Evolutionary conservation across 2,888 invertebrate genomes (phyloP).

Genomic region (Proisotoma minuta): DNA sequence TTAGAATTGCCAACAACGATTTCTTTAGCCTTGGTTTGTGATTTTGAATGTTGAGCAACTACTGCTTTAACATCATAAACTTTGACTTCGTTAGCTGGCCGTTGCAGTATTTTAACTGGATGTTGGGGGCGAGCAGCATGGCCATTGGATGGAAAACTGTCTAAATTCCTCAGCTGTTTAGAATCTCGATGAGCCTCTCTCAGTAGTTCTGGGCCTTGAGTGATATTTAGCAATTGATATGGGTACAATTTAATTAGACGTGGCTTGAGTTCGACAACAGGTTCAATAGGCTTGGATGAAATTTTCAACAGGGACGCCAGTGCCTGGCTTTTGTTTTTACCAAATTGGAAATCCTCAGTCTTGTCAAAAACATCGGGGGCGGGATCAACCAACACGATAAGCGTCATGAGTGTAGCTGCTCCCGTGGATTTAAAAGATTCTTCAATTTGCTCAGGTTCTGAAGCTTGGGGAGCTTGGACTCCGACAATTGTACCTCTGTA

Average conservation of each 20-base stretch:
- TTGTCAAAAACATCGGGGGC: slow-evolving; percentile 41
- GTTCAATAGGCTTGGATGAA: not conserved
- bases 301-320: slow-evolving; percentile 16
- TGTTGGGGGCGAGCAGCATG: too few species aligned
- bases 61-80: too few species aligned
- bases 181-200: not conserved
- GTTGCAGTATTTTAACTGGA: not conserved
- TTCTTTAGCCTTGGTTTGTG: too few species aligned
- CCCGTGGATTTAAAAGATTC: slow-evolving; percentile 42
- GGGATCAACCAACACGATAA: slow-evolving; percentile 42
- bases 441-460: slow-evolving; percentile 31
- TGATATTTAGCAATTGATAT: slow-evolving; percentile 41
- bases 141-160: not conserved
- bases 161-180: not conserved
- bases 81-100: too few species aligned
- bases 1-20: too few species aligned
- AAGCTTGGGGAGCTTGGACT: slow-evolving; percentile 44
- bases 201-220: slow-evolving; percentile 21
- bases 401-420: slow-evolving; percentile 32
- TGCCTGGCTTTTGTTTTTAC: slow-evolving; percentile 12
- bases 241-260: slow-evolving; percentile 41
- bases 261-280: slow-evolving; percentile 13
- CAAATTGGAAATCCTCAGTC: slow-evolving; percentile 2
- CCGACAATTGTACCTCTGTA: slow-evolving; percentile 79
- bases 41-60: too few species aligned